Percentiles rank a stretch among this genome's conserved stretches.
phyloP scores from a whole-genome alignment of 2,797 vertebrate genomes.

The Argya squamiceps region DNA sequence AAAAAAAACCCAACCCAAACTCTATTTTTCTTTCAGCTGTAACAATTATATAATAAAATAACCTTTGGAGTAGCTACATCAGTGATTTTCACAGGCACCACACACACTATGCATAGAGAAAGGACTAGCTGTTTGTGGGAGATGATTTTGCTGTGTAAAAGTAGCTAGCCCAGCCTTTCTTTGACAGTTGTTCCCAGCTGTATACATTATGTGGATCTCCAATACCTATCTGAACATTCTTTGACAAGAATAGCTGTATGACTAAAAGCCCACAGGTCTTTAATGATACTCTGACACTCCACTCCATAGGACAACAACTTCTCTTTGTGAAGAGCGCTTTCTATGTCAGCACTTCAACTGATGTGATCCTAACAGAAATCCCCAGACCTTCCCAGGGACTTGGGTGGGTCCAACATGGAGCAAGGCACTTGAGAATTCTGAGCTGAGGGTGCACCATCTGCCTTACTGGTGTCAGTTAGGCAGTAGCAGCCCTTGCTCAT shows the following conservation, averaged over 20 bases:
- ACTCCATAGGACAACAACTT: neutral
- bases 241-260: neutral
- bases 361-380: neutral
- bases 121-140: neutral
- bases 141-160: neutral
- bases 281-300: neutral
- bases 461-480: neutral
- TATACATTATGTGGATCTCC: neutral
- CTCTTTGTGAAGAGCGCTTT: neutral
- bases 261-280: neutral
- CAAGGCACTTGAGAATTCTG: neutral
- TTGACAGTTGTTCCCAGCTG: neutral
- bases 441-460: neutral
- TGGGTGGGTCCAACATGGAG: neutral
- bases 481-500: neutral
- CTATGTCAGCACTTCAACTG: fast-evolving
- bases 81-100: neutral
- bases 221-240: fast-evolving
- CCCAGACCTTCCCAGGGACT: neutral
- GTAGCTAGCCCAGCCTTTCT: neutral
- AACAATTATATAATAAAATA: neutral
- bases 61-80: neutral
- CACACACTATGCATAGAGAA: neutral
- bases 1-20: neutral
- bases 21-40: neutral